Evolutionary conservation across 2,797 vertebrate species (phyloP).

Genomic region (Antennarius maculatus): DNA sequence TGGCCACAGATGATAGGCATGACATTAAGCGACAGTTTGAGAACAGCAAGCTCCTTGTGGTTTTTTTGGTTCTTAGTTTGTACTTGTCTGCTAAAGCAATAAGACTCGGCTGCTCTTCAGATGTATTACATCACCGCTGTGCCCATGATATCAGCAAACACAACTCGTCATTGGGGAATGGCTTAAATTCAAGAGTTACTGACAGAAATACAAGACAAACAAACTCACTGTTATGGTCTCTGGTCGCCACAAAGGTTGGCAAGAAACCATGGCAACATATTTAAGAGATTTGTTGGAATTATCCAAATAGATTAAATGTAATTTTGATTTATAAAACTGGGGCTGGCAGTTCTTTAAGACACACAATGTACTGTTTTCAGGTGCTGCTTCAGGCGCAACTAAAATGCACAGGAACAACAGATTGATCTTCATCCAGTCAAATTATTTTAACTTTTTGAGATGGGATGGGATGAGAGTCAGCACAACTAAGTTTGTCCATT

Average conservation of each 20-base stretch:
- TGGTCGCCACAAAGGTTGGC: slow-evolving; percentile 36
- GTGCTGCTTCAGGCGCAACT: slow-evolving; percentile 27
- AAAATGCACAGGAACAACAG: slow-evolving; percentile 18
- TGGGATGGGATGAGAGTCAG: slow-evolving; percentile 21
- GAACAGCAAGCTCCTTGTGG: slow-evolving; percentile 74
- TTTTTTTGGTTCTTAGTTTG: slow-evolving; percentile 65
- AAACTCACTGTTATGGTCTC: slow-evolving; percentile 34
- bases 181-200: slow-evolving; percentile 40
- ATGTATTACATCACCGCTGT: slow-evolving; percentile 65
- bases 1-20: slow-evolving; percentile 66
- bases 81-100: slow-evolving; percentile 66
- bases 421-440: slow-evolving; percentile 34
- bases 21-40: slow-evolving; percentile 64
- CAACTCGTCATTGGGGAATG: slow-evolving; percentile 36
- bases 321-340: slow-evolving; percentile 27
- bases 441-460: slow-evolving; percentile 3
- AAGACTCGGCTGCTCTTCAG: slow-evolving; percentile 53
- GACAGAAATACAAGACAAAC: slow-evolving; percentile 38
- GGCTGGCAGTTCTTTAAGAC: slow-evolving; percentile 16
- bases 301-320: slow-evolving; percentile 22
- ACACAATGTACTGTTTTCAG: slow-evolving; percentile 17
- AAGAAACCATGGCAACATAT: slow-evolving; percentile 3
- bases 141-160: slow-evolving; percentile 56
- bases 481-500: slow-evolving; percentile 24
- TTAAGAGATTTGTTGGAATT: slow-evolving; percentile 17